These are phyloP conservation scores for Apocrypta bakeri DNA, from an alignment of 1,140 invertebrate genomes.

Conservation along the genomic window DNA sequence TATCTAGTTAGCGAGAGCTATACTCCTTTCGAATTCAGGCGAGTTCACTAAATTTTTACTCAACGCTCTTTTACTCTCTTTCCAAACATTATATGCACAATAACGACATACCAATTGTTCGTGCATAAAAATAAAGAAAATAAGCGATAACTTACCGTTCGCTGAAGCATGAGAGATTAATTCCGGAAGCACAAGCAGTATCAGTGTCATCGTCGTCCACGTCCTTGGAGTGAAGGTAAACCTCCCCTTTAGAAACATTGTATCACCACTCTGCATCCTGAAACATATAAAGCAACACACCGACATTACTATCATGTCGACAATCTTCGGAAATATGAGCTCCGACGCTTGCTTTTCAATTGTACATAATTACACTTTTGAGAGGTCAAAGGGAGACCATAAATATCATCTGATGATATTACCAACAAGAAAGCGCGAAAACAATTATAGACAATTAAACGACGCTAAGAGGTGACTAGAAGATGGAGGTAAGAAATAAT, in stretches of 20 bases:
- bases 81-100: not conserved
- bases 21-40: not conserved
- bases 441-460: not conserved
- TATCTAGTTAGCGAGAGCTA: not conserved
- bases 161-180: constrained; percentile 54
- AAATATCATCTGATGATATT: constrained; percentile 39
- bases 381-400: constrained; percentile 32
- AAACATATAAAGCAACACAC: constrained; percentile 58
- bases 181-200: constrained; percentile 56
- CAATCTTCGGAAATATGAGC: not conserved
- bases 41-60: too few relatives aligned
- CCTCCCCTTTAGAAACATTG: constrained; percentile 64
- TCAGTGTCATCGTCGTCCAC: constrained; percentile 54
- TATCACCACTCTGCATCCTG: constrained; percentile 68
- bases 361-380: constrained; percentile 34
- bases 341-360: constrained; percentile 8
- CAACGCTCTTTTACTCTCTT: too few relatives aligned
- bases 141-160: constrained; percentile 71
- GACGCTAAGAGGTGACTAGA: not conserved
- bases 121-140: constrained; percentile 37
- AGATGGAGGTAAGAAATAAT: constrained; percentile 5
- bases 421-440: not conserved
- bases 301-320: constrained; percentile 11
- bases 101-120: too few relatives aligned
- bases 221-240: constrained; percentile 35